Conservation (phyloP, 2,113 vertebrate species). For the Epinephelus cyanopodus region DNA sequence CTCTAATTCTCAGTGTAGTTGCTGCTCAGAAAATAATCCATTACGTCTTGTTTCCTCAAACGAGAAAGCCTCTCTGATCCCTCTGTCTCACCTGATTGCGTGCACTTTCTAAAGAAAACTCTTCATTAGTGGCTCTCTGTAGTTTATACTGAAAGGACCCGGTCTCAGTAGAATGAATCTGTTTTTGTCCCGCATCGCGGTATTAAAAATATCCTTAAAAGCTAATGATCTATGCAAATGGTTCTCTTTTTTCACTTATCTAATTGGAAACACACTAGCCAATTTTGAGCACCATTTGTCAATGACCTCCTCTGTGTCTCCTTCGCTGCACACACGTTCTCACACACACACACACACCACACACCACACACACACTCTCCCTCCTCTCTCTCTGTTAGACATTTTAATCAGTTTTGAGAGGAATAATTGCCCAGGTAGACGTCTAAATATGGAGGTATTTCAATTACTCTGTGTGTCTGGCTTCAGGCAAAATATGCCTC, state of each 20-base stretch:
- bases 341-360: slow-evolving; percentile 28
- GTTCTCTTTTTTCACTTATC: slow-evolving; percentile 65
- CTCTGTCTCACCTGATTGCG: slow-evolving; percentile 1
- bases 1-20: neutral
- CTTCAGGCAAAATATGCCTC: slow-evolving; percentile 73
- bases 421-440: slow-evolving; percentile 82
- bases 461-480: slow-evolving; percentile 79
- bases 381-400: slow-evolving; percentile 53
- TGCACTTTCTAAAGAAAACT: slow-evolving; percentile 19
- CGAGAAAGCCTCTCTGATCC: slow-evolving; percentile 25
- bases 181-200: slow-evolving; percentile 56
- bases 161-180: slow-evolving; percentile 39
- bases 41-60: neutral
- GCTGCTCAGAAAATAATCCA: neutral
- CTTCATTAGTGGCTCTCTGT: slow-evolving; percentile 38
- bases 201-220: slow-evolving; percentile 80
- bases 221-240: slow-evolving; percentile 80
- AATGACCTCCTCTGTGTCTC: slow-evolving; percentile 74
- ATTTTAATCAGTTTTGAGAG: slow-evolving; percentile 82
- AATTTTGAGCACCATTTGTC: slow-evolving; percentile 79
- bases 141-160: slow-evolving; percentile 30
- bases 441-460: slow-evolving; percentile 83
- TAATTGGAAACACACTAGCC: slow-evolving; percentile 79
- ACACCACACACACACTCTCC: too few relatives aligned
- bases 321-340: slow-evolving; percentile 21